A percentile compares a stretch with the other conserved stretches of the same genome.
Evolutionary conservation across 2,888 invertebrate genomes (phyloP).

Genomic region (Himalopsyche japonica): DNA sequence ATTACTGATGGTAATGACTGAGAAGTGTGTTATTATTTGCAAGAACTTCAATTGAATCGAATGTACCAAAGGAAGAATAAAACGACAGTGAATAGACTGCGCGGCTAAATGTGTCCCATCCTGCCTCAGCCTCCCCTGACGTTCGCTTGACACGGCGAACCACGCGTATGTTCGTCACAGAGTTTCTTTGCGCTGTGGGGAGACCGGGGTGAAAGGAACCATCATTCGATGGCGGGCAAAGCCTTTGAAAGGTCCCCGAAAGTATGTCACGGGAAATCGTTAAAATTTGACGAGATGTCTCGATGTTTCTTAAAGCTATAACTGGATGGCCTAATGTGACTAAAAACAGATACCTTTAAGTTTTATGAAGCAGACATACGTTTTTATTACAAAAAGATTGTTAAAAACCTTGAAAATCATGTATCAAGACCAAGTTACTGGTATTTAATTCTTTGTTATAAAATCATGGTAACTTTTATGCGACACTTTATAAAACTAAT

Average conservation of each 20-base stretch:
- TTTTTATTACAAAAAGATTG: no score
- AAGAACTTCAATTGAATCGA: neutral
- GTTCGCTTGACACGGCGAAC: neutral
- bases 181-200: neutral
- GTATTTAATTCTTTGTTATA: no score
- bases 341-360: neutral
- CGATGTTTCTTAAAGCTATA: neutral
- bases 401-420: no score
- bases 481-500: no score
- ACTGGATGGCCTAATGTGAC: neutral
- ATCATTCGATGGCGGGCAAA: neutral
- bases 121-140: neutral
- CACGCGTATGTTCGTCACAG: conserved; percentile 13
- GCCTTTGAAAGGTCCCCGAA: conserved; percentile 7
- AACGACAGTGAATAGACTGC: conserved; percentile 18
- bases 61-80: conserved; percentile 10
- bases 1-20: no score
- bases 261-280: conserved; percentile 23
- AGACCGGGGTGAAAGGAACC: conserved; percentile 8
- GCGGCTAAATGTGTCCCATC: neutral
- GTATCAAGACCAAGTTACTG: no score
- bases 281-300: conserved; percentile 16
- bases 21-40: no score
- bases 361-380: no score
- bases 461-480: no score